phyloP scores from a whole-genome alignment of 2,888 invertebrate species.

The Synanthedon andrenaeformis region DNA sequence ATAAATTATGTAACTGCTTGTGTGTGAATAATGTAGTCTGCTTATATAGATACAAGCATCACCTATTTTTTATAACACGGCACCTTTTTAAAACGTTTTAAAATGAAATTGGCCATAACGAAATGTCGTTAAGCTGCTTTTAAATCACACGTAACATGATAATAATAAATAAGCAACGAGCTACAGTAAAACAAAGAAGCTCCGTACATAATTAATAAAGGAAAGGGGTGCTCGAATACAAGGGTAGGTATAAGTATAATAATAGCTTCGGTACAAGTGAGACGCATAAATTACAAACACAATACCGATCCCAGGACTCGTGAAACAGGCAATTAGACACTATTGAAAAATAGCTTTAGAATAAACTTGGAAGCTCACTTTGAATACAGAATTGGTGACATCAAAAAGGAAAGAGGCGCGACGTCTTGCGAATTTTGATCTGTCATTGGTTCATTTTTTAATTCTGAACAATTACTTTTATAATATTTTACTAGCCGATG shows the following conservation, averaged over 20 bases:
- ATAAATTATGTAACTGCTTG: too few species aligned
- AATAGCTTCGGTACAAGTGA: background rate
- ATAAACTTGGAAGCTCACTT: slow-evolving; percentile 3
- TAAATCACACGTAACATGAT: background rate
- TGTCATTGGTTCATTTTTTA: background rate
- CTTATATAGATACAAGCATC: too few species aligned
- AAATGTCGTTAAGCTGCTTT: too few species aligned
- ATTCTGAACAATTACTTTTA: background rate
- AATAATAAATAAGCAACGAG: background rate
- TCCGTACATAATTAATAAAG: slow-evolving; percentile 2
- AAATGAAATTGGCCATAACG: too few species aligned
- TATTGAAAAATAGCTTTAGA: slow-evolving; percentile 6
- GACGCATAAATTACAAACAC: slow-evolving; percentile 1
- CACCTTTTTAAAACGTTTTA: too few species aligned
- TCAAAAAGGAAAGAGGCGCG: background rate
- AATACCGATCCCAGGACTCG: slow-evolving; percentile 1
- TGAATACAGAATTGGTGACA: slow-evolving; percentile 1
- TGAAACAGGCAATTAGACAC: slow-evolving; percentile 6
- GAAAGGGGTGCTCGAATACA: slow-evolving; percentile 1
- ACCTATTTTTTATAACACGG: too few species aligned
- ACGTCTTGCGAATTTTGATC: slow-evolving; percentile 4
- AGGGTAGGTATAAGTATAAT: background rate
- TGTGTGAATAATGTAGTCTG: too few species aligned
- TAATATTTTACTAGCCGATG: too few species aligned
- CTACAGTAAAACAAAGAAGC: background rate